Evolutionary conservation across 2,888 invertebrate genomes (phyloP).

Genomic region (Merodon equestris): DNA sequence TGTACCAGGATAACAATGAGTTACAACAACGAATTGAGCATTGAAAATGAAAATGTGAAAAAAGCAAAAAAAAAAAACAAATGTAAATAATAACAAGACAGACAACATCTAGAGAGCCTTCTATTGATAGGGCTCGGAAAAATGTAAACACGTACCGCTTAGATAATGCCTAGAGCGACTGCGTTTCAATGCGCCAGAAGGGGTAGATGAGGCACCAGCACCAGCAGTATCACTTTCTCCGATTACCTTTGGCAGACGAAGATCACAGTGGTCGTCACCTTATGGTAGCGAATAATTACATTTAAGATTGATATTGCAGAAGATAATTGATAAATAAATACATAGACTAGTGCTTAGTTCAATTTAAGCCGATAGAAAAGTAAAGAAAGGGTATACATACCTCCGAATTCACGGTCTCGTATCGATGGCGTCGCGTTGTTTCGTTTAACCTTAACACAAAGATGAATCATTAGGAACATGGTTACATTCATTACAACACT

Average conservation of each 20-base stretch:
- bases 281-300: slow-evolving; percentile 52
- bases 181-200: slow-evolving; percentile 75
- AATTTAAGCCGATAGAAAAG: slow-evolving; percentile 14
- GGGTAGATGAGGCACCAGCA: slow-evolving; percentile 72
- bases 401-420: slow-evolving; percentile 88
- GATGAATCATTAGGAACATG: slow-evolving; percentile 96
- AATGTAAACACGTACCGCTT: slow-evolving; percentile 75
- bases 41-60: too few species aligned
- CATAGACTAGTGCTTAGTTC: slow-evolving; percentile 19
- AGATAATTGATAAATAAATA: slow-evolving; percentile 12
- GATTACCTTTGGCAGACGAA: slow-evolving; percentile 77
- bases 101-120: slow-evolving; percentile 14
- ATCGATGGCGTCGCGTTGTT: slow-evolving; percentile 83
- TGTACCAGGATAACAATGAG: slow-evolving; percentile 20
- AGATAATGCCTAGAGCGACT: slow-evolving; percentile 78
- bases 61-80: slow-evolving; percentile 22
- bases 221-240: slow-evolving; percentile 75
- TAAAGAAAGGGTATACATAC: slow-evolving; percentile 80
- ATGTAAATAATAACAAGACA: slow-evolving; percentile 17
- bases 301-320: slow-evolving; percentile 23
- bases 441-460: slow-evolving; percentile 92
- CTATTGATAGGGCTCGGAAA: slow-evolving; percentile 17
- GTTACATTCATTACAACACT: slow-evolving; percentile 98
- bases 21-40: slow-evolving; percentile 5
- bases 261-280: slow-evolving; percentile 71